phyloP scores from a whole-genome alignment of 2,797 vertebrate genomes.

The Phoeniculus purpureus region DNA sequence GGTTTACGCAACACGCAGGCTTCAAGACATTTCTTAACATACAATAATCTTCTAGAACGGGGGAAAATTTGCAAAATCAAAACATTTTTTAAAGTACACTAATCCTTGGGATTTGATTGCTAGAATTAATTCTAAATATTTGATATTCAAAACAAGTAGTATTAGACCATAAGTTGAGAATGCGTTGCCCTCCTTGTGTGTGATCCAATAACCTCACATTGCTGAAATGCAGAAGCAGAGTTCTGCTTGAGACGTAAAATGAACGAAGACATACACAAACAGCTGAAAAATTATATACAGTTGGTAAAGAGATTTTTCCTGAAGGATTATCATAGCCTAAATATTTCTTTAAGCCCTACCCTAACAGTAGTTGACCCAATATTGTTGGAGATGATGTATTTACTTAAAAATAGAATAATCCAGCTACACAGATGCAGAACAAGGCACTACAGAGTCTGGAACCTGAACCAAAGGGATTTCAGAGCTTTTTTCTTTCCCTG shows the following conservation, averaged over 20 bases:
- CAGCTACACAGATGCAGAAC: slow-evolving; percentile 9
- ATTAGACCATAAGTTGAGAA: background rate
- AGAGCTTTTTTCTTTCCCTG: background rate
- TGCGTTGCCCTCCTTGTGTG: background rate
- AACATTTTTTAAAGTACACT: background rate
- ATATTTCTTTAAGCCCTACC: slow-evolving; percentile 62
- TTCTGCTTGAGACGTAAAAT: background rate
- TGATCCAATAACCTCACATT: background rate
- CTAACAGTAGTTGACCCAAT: slow-evolving; percentile 34
- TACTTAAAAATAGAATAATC: slow-evolving; percentile 62
- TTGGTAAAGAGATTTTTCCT: slow-evolving; percentile 37
- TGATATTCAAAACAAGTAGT: background rate
- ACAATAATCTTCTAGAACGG: background rate
- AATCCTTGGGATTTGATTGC: background rate
- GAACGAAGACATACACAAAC: slow-evolving; percentile 5
- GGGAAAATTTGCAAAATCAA: background rate
- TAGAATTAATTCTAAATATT: slow-evolving; percentile 11
- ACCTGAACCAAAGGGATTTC: background rate
- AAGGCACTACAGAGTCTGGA: background rate
- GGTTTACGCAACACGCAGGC: background rate
- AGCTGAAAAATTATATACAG: slow-evolving; percentile 63
- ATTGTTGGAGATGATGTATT: slow-evolving; percentile 42
- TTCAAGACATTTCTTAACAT: background rate
- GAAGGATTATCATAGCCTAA: slow-evolving; percentile 58
- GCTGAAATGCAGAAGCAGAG: background rate